Evolutionary conservation across 2,113 vertebrate genomes (phyloP), one percentile per base, ranked within the genome.

Genomic region (Misgurnus anguillicaudatus): DNA sequence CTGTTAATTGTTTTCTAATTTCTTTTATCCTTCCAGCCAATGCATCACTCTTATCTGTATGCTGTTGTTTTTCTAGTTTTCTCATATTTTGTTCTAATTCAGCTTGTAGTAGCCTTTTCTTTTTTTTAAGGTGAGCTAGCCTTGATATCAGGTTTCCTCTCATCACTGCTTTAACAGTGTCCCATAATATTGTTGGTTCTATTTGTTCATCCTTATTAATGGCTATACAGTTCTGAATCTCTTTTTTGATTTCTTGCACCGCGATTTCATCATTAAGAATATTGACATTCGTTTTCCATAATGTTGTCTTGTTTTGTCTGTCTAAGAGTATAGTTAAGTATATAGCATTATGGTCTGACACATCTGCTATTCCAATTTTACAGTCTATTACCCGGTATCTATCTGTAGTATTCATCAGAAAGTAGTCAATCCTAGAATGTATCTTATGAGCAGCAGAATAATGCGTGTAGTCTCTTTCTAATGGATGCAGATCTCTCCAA

Each of bases 161-260:
- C 8, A 81, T 24, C 0, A 81, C 79, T 19, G 48, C 79, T 51
- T 81, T 81, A 13, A 65, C 19, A 8, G 72, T 51, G 38, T 81
- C 79, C 79, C 79, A 81, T 13, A 81, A 19, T 36, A 81, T 68
- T 48, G 55, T 42, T 9, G 65, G 79, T 17, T 66, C 53, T 16
- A 81, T 64, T 48, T 31, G 21, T 11, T 64, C 79, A 60, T 60
- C 75, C 19, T 61, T 31, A 42, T 81, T 81, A 38, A 38, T 58
- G 16, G 11, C 17, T 39, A 47, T 47, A 13, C 45, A 47, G 45
- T 47, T 11, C 45, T 47, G 45, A 47, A 47, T 47, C 45, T 47
- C 45, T 47, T 47, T 47, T 47, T 47, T 47, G 2, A 47, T 47
- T 47, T 47, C 45, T 47, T 47, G 45, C 45, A 47, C 45, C 45